These are phyloP conservation scores for Ibidorhyncha struthersii DNA, from an alignment of 2,113 vertebrate species.

Conservation along the genomic window DNA sequence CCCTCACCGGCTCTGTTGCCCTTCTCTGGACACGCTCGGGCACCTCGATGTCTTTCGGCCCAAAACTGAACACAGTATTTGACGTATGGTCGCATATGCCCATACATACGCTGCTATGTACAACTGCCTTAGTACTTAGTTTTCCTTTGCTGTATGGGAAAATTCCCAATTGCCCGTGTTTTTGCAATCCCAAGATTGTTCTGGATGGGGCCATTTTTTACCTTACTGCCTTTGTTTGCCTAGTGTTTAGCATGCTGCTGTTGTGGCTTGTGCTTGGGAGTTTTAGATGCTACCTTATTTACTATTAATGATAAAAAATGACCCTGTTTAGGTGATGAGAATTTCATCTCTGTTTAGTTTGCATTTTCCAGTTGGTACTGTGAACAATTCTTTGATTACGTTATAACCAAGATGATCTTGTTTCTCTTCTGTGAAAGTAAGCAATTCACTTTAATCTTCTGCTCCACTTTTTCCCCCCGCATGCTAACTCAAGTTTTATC, in stretches of 20 bases:
- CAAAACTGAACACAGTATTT: rapidly evolving
- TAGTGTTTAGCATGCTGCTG: not conserved
- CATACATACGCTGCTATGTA: not conserved
- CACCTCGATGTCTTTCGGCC: not conserved
- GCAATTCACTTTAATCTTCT: not conserved
- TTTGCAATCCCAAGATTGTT: not conserved
- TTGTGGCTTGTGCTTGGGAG: not conserved
- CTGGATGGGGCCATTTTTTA: not conserved
- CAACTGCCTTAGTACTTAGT: not conserved
- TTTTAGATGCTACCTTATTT: not conserved
- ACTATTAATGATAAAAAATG: not conserved
- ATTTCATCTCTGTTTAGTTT: not conserved
- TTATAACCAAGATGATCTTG: not conserved
- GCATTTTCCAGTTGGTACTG: not conserved
- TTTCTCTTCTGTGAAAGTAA: not conserved
- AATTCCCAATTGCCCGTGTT: not conserved
- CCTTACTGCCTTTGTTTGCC: not conserved
- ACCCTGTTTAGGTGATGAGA: not conserved
- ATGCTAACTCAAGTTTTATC: not conserved
- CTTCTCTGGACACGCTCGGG: not conserved
- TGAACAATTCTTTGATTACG: not conserved
- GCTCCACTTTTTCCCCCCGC: not conserved
- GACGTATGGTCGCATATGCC: not conserved
- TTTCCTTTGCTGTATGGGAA: not conserved
- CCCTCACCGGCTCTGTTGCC: not conserved